phyloP scores from a whole-genome alignment of 2,113 vertebrate species.

The Ciconia maguari region DNA sequence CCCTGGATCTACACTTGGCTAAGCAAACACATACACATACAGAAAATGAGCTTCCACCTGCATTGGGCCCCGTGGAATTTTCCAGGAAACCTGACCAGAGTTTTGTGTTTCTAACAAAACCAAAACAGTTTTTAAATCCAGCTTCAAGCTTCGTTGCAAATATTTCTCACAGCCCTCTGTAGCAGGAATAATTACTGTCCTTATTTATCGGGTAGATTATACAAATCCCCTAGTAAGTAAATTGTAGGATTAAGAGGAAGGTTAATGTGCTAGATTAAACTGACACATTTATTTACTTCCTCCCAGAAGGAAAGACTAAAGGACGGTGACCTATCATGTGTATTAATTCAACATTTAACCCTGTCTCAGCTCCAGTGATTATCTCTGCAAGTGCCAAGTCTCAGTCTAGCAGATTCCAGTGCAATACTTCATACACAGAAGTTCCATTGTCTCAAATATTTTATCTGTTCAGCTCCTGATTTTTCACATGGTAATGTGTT shows the following conservation, averaged over 20 bases:
- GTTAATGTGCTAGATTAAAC: conserved; percentile 55
- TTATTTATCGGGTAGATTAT: conserved; percentile 59
- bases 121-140: conserved; percentile 38
- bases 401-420: background rate
- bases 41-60: conserved; percentile 38
- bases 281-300: conserved; percentile 60
- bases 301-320: background rate
- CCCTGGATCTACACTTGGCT: background rate
- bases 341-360: conserved; percentile 38
- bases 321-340: background rate
- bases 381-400: conserved; percentile 5
- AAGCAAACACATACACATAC: background rate
- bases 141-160: conserved; percentile 17
- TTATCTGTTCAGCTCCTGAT: background rate
- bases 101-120: conserved; percentile 53
- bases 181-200: conserved; percentile 54
- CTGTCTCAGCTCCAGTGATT: background rate
- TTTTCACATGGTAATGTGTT: background rate
- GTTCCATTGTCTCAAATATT: background rate
- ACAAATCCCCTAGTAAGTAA: conserved; percentile 62
- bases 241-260: conserved; percentile 57
- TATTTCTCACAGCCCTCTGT: conserved; percentile 23
- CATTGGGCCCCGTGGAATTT: conserved; percentile 11
- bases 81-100: conserved; percentile 29
- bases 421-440: background rate